Evolutionary conservation across 2,888 invertebrate species (phyloP).

Genomic region (Thyatira batis): DNA sequence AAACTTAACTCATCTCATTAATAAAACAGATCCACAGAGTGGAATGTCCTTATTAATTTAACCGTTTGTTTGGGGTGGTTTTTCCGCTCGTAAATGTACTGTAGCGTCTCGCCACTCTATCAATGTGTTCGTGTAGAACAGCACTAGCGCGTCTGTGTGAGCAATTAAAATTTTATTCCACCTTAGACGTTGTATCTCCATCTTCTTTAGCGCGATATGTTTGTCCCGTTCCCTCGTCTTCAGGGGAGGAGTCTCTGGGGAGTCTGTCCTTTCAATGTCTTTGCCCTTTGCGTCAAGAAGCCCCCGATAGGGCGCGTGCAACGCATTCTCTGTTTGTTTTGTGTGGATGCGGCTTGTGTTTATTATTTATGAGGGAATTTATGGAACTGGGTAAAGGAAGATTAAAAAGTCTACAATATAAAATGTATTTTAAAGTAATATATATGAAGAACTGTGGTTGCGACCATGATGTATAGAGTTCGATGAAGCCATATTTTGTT

Average conservation of each 20-base stretch:
- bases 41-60: conserved; percentile 74
- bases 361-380: conserved; percentile 19
- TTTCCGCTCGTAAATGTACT: conserved; percentile 67
- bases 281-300: conserved; percentile 81
- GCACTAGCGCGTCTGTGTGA: conserved; percentile 65
- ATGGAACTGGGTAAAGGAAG: background rate
- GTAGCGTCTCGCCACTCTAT: conserved; percentile 58
- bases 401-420: background rate
- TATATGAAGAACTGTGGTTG: background rate
- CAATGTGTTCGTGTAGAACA: conserved; percentile 57
- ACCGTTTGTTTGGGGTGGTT: conserved; percentile 76
- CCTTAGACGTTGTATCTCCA: conserved; percentile 68
- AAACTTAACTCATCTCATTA: background rate
- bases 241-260: conserved; percentile 83
- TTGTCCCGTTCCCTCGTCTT: conserved; percentile 70
- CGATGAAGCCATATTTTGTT: too few relatives aligned
- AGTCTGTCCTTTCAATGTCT: conserved; percentile 86
- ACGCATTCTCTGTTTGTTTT: conserved; percentile 47
- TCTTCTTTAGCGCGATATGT: conserved; percentile 58
- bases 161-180: conserved; percentile 82
- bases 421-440: background rate
- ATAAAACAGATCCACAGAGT: conserved; percentile 5
- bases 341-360: conserved; percentile 53
- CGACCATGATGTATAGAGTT: too few relatives aligned
- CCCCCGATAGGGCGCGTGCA: conserved; percentile 73